These are phyloP conservation scores for Sesamia nonagrioides DNA, from an alignment of 1,140 invertebrate genomes.

Conservation along the genomic window DNA sequence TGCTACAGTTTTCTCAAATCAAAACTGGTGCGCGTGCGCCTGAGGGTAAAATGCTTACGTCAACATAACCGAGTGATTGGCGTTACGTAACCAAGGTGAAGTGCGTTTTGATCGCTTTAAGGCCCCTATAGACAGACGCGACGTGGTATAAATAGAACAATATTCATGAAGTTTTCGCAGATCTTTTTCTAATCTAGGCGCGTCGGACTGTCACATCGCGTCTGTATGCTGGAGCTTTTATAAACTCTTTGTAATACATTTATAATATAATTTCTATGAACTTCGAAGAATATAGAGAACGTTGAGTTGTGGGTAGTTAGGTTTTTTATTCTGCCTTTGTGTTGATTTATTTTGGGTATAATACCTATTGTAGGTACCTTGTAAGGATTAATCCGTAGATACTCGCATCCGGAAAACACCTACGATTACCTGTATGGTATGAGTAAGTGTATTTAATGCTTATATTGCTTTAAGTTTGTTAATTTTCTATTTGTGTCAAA, in stretches of 20 bases:
- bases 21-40: conserved; percentile 6
- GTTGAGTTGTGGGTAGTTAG: not conserved
- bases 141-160: too few species aligned
- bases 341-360: not conserved
- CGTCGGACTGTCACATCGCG: too few species aligned
- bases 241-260: not conserved
- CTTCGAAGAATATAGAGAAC: not conserved
- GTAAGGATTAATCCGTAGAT: too few species aligned
- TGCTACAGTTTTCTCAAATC: conserved; percentile 33
- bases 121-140: not conserved
- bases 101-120: not conserved
- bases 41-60: conserved; percentile 23
- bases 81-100: conserved; percentile 35
- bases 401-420: too few species aligned
- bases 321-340: not conserved
- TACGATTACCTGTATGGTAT: too few species aligned
- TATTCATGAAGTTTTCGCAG: too few species aligned
- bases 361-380: not conserved
- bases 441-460: too few species aligned
- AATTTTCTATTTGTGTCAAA: too few species aligned
- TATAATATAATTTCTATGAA: not conserved
- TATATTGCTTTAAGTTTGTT: too few species aligned
- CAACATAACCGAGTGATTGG: conserved; percentile 30
- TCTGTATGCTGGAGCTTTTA: too few species aligned
- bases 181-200: too few species aligned